Base-by-base conservation (phyloP, 2,888 invertebrate genomes). In the Mesopsocus fuscifrons region DNA sequence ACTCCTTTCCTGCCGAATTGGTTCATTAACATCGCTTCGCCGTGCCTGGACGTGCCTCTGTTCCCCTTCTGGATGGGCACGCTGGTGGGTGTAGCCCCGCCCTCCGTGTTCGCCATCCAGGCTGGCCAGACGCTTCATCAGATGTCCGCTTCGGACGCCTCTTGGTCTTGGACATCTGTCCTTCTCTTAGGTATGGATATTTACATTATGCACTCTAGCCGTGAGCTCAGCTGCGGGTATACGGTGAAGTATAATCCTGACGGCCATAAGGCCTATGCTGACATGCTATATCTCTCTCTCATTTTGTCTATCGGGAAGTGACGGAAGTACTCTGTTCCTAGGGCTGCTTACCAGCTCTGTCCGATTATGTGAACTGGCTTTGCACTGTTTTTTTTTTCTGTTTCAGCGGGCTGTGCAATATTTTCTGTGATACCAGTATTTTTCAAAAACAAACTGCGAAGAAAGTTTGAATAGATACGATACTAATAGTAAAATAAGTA, bases 1-100 rank as follows among this genome's bases (percentile, higher is more conserved):
- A 98, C 98, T 20, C 98, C 98, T 43, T 79, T 98, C 57, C 67
- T 98, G 53, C 98, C 98, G 5, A 98, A 99, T 62, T 98, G 98
- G 98, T 95, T 98, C 61, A 95, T 95, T 50, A 95, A 95, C 64
- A 71, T 98, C 57, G 79, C 88, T 0, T 87, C 95, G 48, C 98
- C 98, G 32, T 85, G 99, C 30, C 83, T 98, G 54, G 91, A 92
- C 52, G 95, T 99, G 30, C 94, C 95, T 1, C 62, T 97, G 47
- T 57, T 73, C 49, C 88, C 89, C 46, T 98, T 99, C 65, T 88
- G 87, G 49, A 58, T 91, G 45, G 98, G 98, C 49, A 98, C 98
- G 46, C 95, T 98, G 61, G 69, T 97, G 49, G 88, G 94, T 49
- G 94, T 94, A 9, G 92, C 88, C 1, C 95, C 97, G 35, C 97